Percentiles rank a stretch among this genome's conserved stretches.
Evolutionary conservation across 2,888 invertebrate species (phyloP).

Genomic region (Tanypteryx hageni): DNA sequence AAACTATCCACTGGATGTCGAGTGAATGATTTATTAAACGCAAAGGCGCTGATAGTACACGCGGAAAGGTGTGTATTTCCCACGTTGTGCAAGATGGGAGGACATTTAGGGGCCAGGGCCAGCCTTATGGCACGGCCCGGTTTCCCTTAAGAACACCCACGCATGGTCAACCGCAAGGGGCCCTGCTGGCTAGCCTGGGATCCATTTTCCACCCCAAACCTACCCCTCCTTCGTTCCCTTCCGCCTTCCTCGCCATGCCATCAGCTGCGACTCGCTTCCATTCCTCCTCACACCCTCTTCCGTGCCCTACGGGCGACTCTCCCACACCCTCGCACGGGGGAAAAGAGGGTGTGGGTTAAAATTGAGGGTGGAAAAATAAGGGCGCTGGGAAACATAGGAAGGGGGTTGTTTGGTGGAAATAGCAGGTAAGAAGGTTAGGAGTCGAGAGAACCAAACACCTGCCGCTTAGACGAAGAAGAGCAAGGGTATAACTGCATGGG

Average conservation of each 20-base stretch:
- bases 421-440: not conserved
- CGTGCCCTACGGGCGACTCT: not conserved
- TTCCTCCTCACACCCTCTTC: not conserved
- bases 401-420: not conserved
- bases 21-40: too few species aligned
- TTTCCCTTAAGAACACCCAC: slow-evolving; percentile 35
- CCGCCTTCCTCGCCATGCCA: not conserved
- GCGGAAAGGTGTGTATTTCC: not conserved
- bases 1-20: too few species aligned
- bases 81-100: not conserved
- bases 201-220: not conserved
- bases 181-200: not conserved
- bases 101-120: not conserved
- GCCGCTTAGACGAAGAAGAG: not conserved
- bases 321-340: not conserved
- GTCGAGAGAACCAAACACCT: slow-evolving; percentile 12
- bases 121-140: not conserved
- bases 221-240: not conserved
- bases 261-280: not conserved
- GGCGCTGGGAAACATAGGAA: not conserved
- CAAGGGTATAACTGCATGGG: not conserved
- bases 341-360: not conserved
- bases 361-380: not conserved
- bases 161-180: slow-evolving; percentile 17
- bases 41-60: not conserved